A percentile compares a stretch with the other conserved stretches of the same genome.
These are phyloP conservation scores for Odontothrips loti DNA, from an alignment of 2,888 invertebrate genomes.

Conservation along the genomic window DNA sequence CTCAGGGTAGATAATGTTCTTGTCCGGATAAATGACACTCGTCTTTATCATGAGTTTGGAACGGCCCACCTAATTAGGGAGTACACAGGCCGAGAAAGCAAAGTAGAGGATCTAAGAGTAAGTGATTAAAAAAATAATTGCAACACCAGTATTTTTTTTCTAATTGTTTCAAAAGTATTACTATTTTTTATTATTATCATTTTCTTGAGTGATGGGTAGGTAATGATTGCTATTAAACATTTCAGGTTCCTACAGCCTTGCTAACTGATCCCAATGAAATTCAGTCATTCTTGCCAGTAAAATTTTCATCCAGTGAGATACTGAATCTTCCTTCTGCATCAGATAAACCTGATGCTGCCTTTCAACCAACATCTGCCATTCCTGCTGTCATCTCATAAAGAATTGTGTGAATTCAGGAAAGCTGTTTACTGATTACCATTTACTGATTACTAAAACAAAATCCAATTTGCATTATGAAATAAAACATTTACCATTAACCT, in stretches of 20 bases:
- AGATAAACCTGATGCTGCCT: not conserved
- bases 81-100: slow-evolving; percentile 73
- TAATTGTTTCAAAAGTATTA: slow-evolving; percentile 29
- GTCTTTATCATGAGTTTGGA: slow-evolving; percentile 73
- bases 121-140: no score
- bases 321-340: slow-evolving; percentile 42
- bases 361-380: no score
- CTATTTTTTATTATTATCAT: slow-evolving; percentile 32
- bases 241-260: slow-evolving; percentile 55
- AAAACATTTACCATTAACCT: no score
- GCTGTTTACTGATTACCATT: no score
- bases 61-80: slow-evolving; percentile 77
- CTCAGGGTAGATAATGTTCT: slow-evolving; percentile 91
- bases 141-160: slow-evolving; percentile 27
- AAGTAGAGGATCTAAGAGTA: slow-evolving; percentile 64
- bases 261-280: slow-evolving; percentile 67
- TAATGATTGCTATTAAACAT: slow-evolving; percentile 33
- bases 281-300: slow-evolving; percentile 60
- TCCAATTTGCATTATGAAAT: no score
- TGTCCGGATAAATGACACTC: slow-evolving; percentile 81
- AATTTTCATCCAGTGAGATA: slow-evolving; percentile 49
- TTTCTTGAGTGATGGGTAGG: slow-evolving; percentile 1
- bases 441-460: no score
- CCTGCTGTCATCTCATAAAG: not conserved
- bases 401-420: not conserved